Conservation (phyloP, 2,113 vertebrate genomes). For the human region DNA sequence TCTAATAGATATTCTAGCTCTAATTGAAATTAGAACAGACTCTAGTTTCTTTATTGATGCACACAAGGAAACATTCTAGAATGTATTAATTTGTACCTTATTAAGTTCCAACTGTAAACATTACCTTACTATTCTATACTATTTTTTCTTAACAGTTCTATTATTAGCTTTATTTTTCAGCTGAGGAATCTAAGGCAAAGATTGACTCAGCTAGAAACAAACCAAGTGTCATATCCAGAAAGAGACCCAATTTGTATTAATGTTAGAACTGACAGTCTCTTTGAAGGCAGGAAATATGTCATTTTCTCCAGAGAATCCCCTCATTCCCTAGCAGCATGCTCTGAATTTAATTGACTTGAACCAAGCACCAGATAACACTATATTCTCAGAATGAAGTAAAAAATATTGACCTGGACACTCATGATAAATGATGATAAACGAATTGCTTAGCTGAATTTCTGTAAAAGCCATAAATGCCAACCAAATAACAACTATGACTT, state of each 20-base stretch:
- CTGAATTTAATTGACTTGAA: conserved; percentile 37
- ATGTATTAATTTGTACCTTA: not conserved
- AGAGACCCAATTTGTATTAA: conserved; percentile 49
- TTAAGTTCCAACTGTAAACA: not conserved
- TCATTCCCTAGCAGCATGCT: not conserved
- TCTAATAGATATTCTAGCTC: not conserved
- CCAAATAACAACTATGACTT: conserved; percentile 9
- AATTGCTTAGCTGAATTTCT: not conserved
- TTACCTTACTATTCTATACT: not conserved
- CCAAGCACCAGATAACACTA: not conserved
- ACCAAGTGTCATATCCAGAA: conserved; percentile 43
- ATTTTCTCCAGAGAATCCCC: conserved; percentile 42
- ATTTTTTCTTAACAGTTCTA: not conserved
- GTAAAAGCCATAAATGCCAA: not conserved
- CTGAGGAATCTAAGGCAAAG: not conserved
- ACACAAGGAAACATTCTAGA: not conserved
- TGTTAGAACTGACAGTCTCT: conserved; percentile 39
- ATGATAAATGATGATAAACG: conserved; percentile 29
- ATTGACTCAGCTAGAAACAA: conserved; percentile 32
- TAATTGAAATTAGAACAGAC: not conserved
- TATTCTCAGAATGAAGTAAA: not conserved
- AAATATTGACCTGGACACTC: not conserved
- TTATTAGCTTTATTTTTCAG: conserved; percentile 44
- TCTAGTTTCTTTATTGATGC: not conserved
- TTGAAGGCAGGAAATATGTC: conserved; percentile 43